Evolutionary conservation across 2,797 vertebrate species (phyloP).

Genomic region (Myotis planiceps): DNA sequence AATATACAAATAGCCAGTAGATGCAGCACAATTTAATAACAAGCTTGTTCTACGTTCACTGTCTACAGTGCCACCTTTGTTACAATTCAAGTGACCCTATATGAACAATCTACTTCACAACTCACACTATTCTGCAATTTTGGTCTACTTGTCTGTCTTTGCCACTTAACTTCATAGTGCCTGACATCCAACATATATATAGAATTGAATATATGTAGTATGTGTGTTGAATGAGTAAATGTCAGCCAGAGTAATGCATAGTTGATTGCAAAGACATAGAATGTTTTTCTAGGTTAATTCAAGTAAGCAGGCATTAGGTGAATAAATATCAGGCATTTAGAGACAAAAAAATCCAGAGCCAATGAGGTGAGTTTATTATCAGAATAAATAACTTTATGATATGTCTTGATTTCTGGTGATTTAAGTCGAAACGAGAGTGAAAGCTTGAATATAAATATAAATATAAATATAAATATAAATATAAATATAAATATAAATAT

Average conservation of each 20-base stretch:
- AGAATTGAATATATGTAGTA: neutral
- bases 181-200: neutral
- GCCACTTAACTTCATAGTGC: neutral
- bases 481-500: too few species aligned
- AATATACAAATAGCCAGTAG: neutral
- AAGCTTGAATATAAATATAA: neutral
- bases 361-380: neutral
- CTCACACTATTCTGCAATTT: neutral
- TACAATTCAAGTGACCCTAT: neutral
- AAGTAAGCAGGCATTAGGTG: neutral
- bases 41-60: neutral
- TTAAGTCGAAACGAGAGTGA: neutral
- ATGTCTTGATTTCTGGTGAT: neutral
- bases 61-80: neutral
- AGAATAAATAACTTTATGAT: conserved; percentile 1
- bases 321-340: neutral
- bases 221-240: neutral
- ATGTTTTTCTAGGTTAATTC: neutral
- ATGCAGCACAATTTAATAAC: neutral
- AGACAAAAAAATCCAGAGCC: neutral
- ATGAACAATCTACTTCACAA: neutral
- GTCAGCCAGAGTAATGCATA: neutral
- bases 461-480: too few species aligned
- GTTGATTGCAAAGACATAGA: neutral
- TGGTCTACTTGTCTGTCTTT: neutral